Evolutionary conservation across 2,888 invertebrate species (phyloP).

Genomic region (Drosophila hawaiiensis): DNA sequence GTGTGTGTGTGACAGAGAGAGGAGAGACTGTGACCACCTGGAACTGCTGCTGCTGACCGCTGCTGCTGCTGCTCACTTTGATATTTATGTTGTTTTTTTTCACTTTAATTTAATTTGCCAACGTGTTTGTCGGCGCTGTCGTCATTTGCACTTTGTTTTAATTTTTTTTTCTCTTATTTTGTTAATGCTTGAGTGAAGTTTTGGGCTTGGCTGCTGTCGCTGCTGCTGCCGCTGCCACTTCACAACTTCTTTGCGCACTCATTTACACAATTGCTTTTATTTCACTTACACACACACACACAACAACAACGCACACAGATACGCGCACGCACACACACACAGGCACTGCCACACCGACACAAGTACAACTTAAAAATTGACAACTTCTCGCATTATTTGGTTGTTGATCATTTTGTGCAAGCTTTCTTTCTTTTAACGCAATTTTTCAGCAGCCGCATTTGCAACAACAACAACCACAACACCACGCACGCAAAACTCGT

Average conservation of each 20-base stretch:
- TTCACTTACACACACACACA: slow-evolving; percentile 63
- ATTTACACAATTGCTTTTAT: slow-evolving; percentile 71
- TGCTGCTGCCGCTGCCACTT: slow-evolving; percentile 58
- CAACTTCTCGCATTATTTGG: slow-evolving; percentile 43
- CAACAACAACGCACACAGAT: slow-evolving; percentile 25
- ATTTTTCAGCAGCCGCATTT: slow-evolving; percentile 53
- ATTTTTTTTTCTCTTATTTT: slow-evolving; percentile 49
- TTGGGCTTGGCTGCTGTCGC: slow-evolving; percentile 81
- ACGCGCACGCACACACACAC: slow-evolving; percentile 31
- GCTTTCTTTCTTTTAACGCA: slow-evolving; percentile 60
- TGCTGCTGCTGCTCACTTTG: slow-evolving; percentile 42
- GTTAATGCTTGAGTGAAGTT: slow-evolving; percentile 79
- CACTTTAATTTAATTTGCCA: slow-evolving; percentile 49
- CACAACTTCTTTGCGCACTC: slow-evolving; percentile 59
- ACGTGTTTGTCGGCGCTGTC: slow-evolving; percentile 51
- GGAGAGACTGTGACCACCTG: slow-evolving; percentile 54
- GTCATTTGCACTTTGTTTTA: slow-evolving; percentile 63
- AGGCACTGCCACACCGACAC: slow-evolving; percentile 20
- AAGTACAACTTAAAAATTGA: slow-evolving; percentile 56
- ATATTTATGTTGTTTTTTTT: slow-evolving; percentile 48
- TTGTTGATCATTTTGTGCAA: slow-evolving; percentile 59
- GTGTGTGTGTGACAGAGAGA: slow-evolving; percentile 16
- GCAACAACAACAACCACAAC: slow-evolving; percentile 25
- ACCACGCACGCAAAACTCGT: slow-evolving; percentile 59
- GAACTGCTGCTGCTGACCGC: slow-evolving; percentile 43